Evolutionary conservation across 2,888 invertebrate species (phyloP).

Genomic region (Apamea monoglypha): DNA sequence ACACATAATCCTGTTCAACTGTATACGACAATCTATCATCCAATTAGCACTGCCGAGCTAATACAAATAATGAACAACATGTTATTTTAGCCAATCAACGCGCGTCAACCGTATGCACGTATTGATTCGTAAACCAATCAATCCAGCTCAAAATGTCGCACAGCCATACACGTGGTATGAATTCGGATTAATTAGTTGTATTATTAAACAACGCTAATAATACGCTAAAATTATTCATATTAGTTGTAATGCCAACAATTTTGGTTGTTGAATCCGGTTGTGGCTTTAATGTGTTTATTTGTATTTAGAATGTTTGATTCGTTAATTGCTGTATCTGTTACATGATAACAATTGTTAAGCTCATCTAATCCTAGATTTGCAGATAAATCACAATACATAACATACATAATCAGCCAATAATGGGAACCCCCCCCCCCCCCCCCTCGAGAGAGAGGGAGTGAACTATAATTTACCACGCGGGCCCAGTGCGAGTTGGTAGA

Average conservation of each 20-base stretch:
- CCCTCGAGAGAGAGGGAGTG: too few relatives aligned
- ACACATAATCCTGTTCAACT: constrained; percentile 28
- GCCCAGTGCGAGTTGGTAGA: too few relatives aligned
- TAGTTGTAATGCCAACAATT: not conserved
- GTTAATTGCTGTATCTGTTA: not conserved
- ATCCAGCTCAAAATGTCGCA: constrained; percentile 27
- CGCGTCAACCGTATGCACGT: constrained; percentile 15
- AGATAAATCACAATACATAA: not conserved
- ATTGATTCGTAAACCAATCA: constrained; percentile 56
- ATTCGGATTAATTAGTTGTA: constrained; percentile 25
- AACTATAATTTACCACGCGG: too few relatives aligned
- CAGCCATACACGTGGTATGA: not conserved
- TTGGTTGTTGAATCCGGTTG: not conserved
- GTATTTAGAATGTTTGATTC: not conserved
- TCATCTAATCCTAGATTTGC: not conserved
- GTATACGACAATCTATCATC: constrained; percentile 36
- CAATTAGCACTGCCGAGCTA: constrained; percentile 46
- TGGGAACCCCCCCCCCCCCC: too few relatives aligned
- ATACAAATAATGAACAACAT: constrained; percentile 53
- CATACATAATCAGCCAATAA: too few relatives aligned
- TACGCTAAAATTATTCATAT: not conserved
- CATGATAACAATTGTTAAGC: not conserved
- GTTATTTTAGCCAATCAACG: constrained; percentile 58
- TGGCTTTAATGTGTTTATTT: not conserved
- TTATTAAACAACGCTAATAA: constrained; percentile 10